Evolutionary conservation across 2,888 invertebrate genomes (phyloP).

Genomic region (Pasiphila rectangulata): DNA sequence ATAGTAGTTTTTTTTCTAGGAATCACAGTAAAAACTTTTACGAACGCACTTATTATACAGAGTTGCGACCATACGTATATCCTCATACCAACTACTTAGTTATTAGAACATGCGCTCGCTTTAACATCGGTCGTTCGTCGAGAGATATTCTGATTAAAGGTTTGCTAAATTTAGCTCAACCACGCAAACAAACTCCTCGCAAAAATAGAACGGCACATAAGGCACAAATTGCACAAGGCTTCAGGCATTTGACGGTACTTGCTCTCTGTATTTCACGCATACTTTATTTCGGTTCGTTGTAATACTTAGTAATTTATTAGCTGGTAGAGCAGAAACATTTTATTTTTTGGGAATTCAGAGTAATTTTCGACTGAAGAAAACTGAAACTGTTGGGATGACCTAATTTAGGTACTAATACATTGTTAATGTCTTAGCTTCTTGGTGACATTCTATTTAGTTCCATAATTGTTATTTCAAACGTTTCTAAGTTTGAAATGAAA

Average conservation of each 20-base stretch:
- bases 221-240: constrained; percentile 45
- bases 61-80: not conserved
- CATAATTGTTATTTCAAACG: too few relatives aligned
- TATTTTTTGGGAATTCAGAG: not conserved
- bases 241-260: constrained; percentile 32
- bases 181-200: constrained; percentile 66
- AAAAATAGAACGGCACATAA: constrained; percentile 63
- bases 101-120: constrained; percentile 43
- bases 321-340: too few relatives aligned
- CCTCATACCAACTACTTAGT: constrained; percentile 31
- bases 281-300: not conserved
- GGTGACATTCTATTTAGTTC: too few relatives aligned
- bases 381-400: too few relatives aligned
- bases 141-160: constrained; percentile 65
- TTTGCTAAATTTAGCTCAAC: constrained; percentile 60
- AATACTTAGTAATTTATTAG: not conserved
- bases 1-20: too few relatives aligned
- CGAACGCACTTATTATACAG: not conserved
- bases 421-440: too few relatives aligned
- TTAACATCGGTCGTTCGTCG: constrained; percentile 46
- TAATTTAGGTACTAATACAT: too few relatives aligned
- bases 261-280: not conserved
- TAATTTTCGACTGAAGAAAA: too few relatives aligned
- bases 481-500: too few relatives aligned
- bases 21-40: too few relatives aligned